A percentile compares a stretch with the other conserved stretches of the same genome.
These are phyloP conservation scores for Peromyscus maniculatus DNA, from an alignment of 2,113 vertebrate genomes.

Conservation along the genomic window DNA sequence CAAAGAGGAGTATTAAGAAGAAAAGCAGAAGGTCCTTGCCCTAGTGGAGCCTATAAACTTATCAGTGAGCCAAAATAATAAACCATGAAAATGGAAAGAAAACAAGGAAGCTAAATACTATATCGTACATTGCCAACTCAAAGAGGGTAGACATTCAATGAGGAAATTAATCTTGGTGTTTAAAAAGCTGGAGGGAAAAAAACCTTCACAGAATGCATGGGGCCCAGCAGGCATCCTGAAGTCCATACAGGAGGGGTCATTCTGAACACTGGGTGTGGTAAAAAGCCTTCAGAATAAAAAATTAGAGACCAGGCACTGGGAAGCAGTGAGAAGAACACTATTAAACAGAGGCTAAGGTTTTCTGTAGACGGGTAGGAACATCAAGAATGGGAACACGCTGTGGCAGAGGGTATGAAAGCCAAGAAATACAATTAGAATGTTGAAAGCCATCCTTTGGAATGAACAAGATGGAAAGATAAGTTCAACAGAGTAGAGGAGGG, in stretches of 20 bases:
- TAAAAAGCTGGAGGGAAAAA: neutral
- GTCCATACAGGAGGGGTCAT: neutral
- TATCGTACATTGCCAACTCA: neutral
- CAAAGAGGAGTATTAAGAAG: conserved; percentile 69
- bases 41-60: conserved; percentile 57
- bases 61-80: conserved; percentile 37
- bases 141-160: neutral
- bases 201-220: neutral
- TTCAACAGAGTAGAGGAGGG: conserved; percentile 18
- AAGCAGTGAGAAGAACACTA: neutral
- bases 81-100: conserved; percentile 24
- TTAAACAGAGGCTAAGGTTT: neutral
- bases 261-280: neutral
- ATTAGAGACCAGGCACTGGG: neutral
- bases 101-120: conserved; percentile 23
- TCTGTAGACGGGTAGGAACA: neutral
- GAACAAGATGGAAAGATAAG: neutral
- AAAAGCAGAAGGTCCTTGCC: conserved; percentile 7
- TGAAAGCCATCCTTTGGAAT: neutral
- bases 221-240: neutral
- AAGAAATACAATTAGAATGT: conserved; percentile 4
- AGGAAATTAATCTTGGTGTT: neutral
- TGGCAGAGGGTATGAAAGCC: neutral
- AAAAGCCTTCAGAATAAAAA: conserved; percentile 36
- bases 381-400: neutral